A percentile compares a stretch with the other conserved stretches of the same genome.
Evolutionary conservation across 2,113 vertebrate species (phyloP).

Genomic region (Dendrocopos noguchii): DNA sequence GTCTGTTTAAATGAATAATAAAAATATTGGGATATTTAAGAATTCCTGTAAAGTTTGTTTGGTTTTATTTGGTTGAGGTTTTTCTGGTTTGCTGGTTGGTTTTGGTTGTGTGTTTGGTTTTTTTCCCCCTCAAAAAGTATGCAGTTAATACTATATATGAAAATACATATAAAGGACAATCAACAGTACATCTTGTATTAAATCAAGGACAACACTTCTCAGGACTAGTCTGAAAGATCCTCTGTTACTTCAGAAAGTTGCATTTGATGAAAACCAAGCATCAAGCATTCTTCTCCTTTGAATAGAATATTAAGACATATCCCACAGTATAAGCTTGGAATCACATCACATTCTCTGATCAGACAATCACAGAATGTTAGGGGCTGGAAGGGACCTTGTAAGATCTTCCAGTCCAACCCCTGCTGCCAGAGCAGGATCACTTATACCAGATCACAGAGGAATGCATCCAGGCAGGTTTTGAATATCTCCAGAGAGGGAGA

Average conservation of each 20-base stretch:
- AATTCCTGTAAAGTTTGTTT: background rate
- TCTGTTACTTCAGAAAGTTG: background rate
- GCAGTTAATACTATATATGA: background rate
- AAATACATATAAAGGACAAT: background rate
- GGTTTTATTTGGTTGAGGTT: too few relatives aligned
- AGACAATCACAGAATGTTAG: too few relatives aligned
- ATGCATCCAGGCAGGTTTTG: too few relatives aligned
- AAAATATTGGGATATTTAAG: constrained; percentile 44
- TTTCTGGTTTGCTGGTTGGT: too few relatives aligned
- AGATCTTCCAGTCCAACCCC: too few relatives aligned
- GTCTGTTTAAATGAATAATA: constrained; percentile 50
- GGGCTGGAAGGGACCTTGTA: too few relatives aligned
- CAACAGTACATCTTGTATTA: background rate
- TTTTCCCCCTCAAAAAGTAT: background rate
- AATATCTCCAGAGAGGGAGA: too few relatives aligned
- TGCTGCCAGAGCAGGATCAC: too few relatives aligned
- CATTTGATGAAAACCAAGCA: background rate
- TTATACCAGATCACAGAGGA: too few relatives aligned
- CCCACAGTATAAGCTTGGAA: background rate
- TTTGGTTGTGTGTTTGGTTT: too few relatives aligned
- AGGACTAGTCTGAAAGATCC: background rate
- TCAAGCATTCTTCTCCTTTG: background rate
- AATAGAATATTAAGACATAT: background rate
- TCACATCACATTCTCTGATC: background rate
- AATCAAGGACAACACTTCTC: background rate